Evolutionary conservation across 1,140 invertebrate genomes (phyloP), one percentile per base, ranked within the genome.

Genomic region (Riptortus pedestris): DNA sequence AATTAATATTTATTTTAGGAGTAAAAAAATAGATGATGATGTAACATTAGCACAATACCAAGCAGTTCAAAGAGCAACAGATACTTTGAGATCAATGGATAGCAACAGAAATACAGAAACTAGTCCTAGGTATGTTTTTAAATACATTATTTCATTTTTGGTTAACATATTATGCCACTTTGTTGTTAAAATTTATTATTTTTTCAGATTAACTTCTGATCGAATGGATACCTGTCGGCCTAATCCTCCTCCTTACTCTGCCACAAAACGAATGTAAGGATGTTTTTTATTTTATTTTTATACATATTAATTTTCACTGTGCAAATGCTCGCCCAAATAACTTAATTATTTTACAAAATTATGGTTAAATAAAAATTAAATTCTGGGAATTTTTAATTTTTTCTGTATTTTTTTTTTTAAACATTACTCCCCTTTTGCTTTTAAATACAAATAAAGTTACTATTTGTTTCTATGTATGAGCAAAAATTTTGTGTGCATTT

Each of bases 11-110:
- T n/a, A n/a, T n/a, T n/a, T n/a, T n/a, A 28, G 16, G 14, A 48
- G 60, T 16, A 51, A 55, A 20, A 66, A 24, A 24, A 26, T 22
- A 4, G 61, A 64, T 51, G 18, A 64, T 64, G 71, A 70, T 59
- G 68, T 69, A 12, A 70, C 71, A 60, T 69, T 74, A 69, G 69
- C 72, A 3, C 72, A 72, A 64, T 73, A 74, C 59, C 68, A 71
- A 51, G 71, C 72, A 26, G 69, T 73, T 9, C 71, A 74, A 14
- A 64, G 71, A 59, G 72, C 71, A 22, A 71, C 67, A 2, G 65
- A 63, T 48, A 73, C 71, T 62, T 62, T 74, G 4, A 66, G 72
- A 22, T 70, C 69, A 29, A 47, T 73, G 62, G 47, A 45, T 57
- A 63, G 57, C 18, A 63, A 57, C 22, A 55, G 62, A 38, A 47